Conservation (phyloP, 2,113 vertebrate species). For the Nestor notabilis region DNA sequence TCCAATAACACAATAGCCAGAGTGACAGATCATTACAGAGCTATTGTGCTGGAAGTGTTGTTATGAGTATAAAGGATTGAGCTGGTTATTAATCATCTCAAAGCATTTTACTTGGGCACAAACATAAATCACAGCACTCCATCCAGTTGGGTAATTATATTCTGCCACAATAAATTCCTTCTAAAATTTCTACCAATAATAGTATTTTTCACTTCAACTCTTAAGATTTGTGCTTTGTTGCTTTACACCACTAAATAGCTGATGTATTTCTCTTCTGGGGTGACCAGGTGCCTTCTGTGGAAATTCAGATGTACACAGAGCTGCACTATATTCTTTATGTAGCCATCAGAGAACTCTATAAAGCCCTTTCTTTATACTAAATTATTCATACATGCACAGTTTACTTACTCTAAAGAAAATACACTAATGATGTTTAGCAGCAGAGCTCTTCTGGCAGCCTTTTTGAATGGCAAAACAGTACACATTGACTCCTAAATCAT, state of each 20-base stretch:
- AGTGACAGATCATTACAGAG: slow-evolving; percentile 15
- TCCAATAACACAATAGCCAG: background rate
- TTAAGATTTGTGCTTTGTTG: background rate
- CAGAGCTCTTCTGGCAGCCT: background rate
- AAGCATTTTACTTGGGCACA: background rate
- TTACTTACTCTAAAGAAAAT: slow-evolving; percentile 1
- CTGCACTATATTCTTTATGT: background rate
- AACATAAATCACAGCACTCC: slow-evolving; percentile 25
- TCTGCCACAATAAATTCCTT: slow-evolving; percentile 34
- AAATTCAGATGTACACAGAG: background rate
- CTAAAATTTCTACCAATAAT: slow-evolving; percentile 17
- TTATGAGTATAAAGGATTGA: slow-evolving; percentile 36
- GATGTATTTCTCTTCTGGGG: background rate
- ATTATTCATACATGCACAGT: slow-evolving; percentile 2
- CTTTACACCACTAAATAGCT: background rate
- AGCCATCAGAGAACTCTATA: background rate
- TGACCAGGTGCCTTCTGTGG: background rate
- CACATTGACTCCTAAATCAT: background rate
- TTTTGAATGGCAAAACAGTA: background rate
- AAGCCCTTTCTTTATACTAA: background rate
- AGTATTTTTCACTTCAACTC: slow-evolving; percentile 23
- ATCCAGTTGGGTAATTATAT: slow-evolving; percentile 12
- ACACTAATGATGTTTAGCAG: background rate
- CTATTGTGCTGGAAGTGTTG: slow-evolving; percentile 27
- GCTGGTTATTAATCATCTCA: slow-evolving; percentile 38